These are phyloP conservation scores for Myocastor coypus DNA, from an alignment of 2,113 vertebrate genomes.

Conservation along the genomic window DNA sequence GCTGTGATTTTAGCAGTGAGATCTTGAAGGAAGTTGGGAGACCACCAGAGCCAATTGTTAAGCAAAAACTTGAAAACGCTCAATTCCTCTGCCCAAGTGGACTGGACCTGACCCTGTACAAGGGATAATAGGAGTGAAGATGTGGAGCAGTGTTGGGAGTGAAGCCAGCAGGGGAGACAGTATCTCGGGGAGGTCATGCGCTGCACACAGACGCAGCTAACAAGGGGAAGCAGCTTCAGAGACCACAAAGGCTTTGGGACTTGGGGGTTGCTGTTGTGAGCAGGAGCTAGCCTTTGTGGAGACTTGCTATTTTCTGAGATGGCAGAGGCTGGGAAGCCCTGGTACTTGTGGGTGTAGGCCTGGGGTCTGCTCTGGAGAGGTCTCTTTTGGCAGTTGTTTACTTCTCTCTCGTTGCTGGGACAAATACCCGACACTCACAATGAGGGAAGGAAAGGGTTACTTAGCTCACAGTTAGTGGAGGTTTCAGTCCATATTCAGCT, in stretches of 20 bases:
- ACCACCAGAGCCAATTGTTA: background rate
- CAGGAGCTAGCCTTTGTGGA: background rate
- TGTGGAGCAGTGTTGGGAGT: no score
- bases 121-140: background rate
- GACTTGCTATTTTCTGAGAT: background rate
- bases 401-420: no score
- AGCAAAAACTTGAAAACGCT: background rate
- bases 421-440: no score
- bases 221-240: background rate
- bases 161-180: background rate
- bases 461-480: no score
- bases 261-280: background rate
- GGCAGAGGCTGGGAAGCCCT: background rate
- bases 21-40: background rate
- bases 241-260: background rate
- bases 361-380: background rate
- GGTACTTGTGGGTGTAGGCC: background rate
- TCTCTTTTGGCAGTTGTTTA: background rate
- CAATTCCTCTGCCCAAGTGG: background rate
- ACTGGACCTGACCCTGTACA: background rate
- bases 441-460: no score
- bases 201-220: background rate
- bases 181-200: background rate
- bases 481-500: no score
- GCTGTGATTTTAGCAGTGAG: background rate